phyloP scores from a whole-genome alignment of 2,797 vertebrate species.

The Cygnus olor region DNA sequence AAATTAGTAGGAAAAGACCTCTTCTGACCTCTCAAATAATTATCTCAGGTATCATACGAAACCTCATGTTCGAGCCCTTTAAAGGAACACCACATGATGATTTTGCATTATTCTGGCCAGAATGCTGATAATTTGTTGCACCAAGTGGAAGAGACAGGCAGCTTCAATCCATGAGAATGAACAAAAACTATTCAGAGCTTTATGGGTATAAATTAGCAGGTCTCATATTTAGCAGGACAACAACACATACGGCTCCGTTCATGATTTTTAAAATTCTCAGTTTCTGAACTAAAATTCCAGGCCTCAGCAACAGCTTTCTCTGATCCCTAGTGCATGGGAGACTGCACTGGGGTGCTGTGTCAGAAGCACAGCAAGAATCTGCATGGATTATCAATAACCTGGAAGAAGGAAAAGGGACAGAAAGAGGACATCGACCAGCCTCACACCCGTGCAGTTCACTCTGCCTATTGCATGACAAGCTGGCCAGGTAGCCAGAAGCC shows the following conservation, averaged over 20 bases:
- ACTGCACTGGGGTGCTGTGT: background rate
- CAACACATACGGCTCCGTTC: background rate
- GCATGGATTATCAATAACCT: background rate
- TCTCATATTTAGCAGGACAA: background rate
- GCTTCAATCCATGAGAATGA: background rate
- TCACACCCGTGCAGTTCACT: rapidly evolving
- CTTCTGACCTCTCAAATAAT: background rate
- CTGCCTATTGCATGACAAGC: background rate
- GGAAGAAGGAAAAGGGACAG: background rate
- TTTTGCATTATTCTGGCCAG: background rate
- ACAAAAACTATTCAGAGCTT: background rate
- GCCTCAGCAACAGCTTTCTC: background rate
- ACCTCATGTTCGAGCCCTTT: background rate
- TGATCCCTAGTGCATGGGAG: background rate
- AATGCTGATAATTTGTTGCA: background rate
- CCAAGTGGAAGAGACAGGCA: background rate
- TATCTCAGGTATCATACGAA: background rate
- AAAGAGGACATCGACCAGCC: rapidly evolving
- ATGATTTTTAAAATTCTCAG: background rate
- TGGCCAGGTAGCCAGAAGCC: background rate
- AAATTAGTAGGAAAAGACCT: background rate
- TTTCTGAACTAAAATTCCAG: background rate
- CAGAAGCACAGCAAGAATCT: background rate
- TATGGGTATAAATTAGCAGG: background rate
- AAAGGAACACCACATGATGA: background rate